These are phyloP conservation scores for Anneissia japonica DNA, from an alignment of 35 echinoderm and acorn worm species.

Conservation along the genomic window DNA sequence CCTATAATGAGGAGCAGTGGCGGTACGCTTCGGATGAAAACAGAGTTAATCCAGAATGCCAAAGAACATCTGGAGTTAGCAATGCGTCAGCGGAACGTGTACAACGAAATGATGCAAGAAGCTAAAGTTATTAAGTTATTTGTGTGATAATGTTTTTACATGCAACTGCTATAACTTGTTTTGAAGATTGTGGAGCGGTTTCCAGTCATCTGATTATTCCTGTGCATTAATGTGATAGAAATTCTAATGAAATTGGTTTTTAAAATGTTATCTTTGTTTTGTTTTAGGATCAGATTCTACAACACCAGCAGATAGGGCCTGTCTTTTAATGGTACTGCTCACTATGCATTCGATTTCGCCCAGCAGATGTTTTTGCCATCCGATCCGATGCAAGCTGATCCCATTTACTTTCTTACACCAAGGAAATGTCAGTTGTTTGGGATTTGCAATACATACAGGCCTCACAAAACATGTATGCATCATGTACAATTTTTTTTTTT, in stretches of 20 bases:
- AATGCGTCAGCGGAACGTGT: neutral
- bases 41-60: neutral
- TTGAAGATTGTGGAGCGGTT: too few species aligned
- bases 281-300: neutral
- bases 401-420: constrained; percentile 45
- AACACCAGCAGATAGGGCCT: neutral
- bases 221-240: too few species aligned
- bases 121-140: too few species aligned
- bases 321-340: neutral
- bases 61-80: neutral
- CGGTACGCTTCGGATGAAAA: neutral
- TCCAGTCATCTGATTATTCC: too few species aligned
- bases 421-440: constrained; percentile 62
- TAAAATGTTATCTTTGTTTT: too few species aligned
- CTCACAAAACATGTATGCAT: too few species aligned
- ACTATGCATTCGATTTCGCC: constrained; percentile 57
- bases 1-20: constrained; percentile 6
- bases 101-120: neutral
- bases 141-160: too few species aligned
- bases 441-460: constrained; percentile 1
- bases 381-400: constrained; percentile 52
- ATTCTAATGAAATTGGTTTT: too few species aligned
- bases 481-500: too few species aligned
- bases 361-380: constrained; percentile 44
- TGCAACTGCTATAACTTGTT: too few species aligned